These are phyloP conservation scores for Hemicentrotus pulcherrimus DNA, from an alignment of 35 echinoderm and acorn worm species.

Conservation along the genomic window DNA sequence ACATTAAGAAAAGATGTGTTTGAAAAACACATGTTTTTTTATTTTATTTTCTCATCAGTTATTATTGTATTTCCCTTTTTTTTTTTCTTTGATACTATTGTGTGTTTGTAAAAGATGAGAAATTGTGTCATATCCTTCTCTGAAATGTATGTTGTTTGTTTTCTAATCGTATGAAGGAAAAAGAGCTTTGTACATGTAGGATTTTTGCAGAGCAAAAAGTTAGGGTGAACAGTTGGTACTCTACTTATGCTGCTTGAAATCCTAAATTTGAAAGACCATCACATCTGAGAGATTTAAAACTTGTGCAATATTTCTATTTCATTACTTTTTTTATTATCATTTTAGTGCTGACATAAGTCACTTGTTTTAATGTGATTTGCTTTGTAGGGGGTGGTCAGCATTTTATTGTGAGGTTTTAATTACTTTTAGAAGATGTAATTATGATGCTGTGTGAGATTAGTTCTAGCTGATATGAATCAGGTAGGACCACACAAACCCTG, in stretches of 20 bases:
- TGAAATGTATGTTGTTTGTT: background rate
- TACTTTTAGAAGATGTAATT: background rate
- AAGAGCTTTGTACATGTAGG: slow-evolving; percentile 28
- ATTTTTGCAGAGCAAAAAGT: slow-evolving; percentile 14
- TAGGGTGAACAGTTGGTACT: background rate
- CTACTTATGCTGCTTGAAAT: slow-evolving; percentile 22
- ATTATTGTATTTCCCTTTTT: background rate
- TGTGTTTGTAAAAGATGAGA: slow-evolving; percentile 13
- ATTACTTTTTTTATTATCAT: slow-evolving; percentile 28
- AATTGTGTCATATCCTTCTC: slow-evolving; percentile 2
- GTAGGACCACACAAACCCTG: background rate
- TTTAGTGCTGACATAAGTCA: slow-evolving; percentile 42
- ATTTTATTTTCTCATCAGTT: slow-evolving; percentile 1
- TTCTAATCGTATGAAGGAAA: background rate
- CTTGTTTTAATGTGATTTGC: slow-evolving; percentile 29
- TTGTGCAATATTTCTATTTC: slow-evolving; percentile 51
- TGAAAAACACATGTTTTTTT: slow-evolving; percentile 33
- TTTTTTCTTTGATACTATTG: background rate
- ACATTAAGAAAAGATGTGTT: slow-evolving; percentile 2
- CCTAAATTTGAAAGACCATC: slow-evolving; percentile 19
- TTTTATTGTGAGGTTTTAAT: background rate
- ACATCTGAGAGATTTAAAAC: slow-evolving; percentile 27
- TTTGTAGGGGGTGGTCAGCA: background rate
- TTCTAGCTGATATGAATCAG: background rate
- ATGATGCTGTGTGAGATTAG: background rate